Evolutionary conservation across 2,797 vertebrate species (phyloP), one percentile per base, ranked within the genome.

Genomic region (Tympanoctomys barrerae): DNA sequence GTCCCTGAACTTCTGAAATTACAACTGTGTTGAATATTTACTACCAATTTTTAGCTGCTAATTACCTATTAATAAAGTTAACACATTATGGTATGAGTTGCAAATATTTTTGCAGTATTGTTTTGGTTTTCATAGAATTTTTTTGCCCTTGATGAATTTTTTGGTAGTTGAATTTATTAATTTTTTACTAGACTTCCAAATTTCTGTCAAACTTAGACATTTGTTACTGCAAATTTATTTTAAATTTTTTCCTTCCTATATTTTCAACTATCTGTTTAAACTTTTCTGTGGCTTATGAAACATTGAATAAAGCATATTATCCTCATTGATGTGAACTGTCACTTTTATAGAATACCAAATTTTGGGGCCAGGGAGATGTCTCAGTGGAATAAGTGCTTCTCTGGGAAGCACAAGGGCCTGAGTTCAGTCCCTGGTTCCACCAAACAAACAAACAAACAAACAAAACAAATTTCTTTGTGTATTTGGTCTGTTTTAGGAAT

Each of bases 121-220:
- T 78, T 87, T 94, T 93, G n/a, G 26, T 26, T 95, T 77, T 39
- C 33, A 39, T 62, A 86, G 13, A 68, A 14, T 90, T 36, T 90
- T 70, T 46, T 90, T 71, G 54, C 18, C 12, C 49, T 90, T 49
- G 52, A 87, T 26, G 19, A 62, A 36, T 57, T 42, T 52, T 82
- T 90, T 82, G 21, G 14, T 70, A 66, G 90, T n/a, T 82, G 31
- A 87, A 64, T 39, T 82, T 87, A 71, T 62, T 26, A 87, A 4
- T 71, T 7, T 19, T 89, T 90, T 82, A 78, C 71, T 73, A 93
- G 36, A 42, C 42, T 42, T 42, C 42, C 42, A 42, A 42, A 42
- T 71, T 87, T 87, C 18, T 78, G 61, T 64, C 33, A 87, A 66
- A 90, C 16, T 90, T 90, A 57, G 36, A 79, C 8, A 79, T 71